These are phyloP conservation scores for Engystomops pustulosus DNA, from an alignment of 2,113 vertebrate genomes.

Conservation along the genomic window DNA sequence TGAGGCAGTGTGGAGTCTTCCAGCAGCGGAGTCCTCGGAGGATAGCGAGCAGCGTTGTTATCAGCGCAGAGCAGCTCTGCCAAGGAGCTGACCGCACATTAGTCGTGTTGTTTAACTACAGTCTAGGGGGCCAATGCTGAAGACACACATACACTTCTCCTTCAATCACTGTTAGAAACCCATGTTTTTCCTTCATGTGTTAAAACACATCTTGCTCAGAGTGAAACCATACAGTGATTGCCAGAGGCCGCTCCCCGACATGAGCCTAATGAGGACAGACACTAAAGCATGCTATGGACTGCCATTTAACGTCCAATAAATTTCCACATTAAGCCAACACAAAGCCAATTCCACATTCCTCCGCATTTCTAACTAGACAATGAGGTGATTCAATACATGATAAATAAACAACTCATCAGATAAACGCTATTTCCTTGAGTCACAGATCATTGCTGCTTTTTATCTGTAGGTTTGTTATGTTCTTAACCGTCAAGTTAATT, in stretches of 20 bases:
- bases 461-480: constrained; percentile 67
- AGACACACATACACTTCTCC: constrained; percentile 62
- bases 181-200: constrained; percentile 74
- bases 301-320: constrained; percentile 44
- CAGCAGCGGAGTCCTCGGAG: constrained; percentile 81
- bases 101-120: constrained; percentile 89
- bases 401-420: constrained; percentile 79
- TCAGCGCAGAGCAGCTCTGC: constrained; percentile 79
- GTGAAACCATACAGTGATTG: constrained; percentile 69
- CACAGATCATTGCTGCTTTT: constrained; percentile 66
- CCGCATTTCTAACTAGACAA: constrained; percentile 63
- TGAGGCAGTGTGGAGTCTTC: constrained; percentile 81
- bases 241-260: constrained; percentile 66
- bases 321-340: constrained; percentile 39
- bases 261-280: constrained; percentile 64
- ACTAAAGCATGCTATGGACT: constrained; percentile 12
- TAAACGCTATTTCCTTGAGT: constrained; percentile 80
- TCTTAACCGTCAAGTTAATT: constrained; percentile 34
- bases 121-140: constrained; percentile 77
- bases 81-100: constrained; percentile 87
- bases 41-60: constrained; percentile 84
- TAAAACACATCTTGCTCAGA: constrained; percentile 84
- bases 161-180: constrained; percentile 81
- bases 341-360: constrained; percentile 49
- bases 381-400: constrained; percentile 70